Conservation (phyloP, 2,113 vertebrate species). For the Planiliza haematocheilus region DNA sequence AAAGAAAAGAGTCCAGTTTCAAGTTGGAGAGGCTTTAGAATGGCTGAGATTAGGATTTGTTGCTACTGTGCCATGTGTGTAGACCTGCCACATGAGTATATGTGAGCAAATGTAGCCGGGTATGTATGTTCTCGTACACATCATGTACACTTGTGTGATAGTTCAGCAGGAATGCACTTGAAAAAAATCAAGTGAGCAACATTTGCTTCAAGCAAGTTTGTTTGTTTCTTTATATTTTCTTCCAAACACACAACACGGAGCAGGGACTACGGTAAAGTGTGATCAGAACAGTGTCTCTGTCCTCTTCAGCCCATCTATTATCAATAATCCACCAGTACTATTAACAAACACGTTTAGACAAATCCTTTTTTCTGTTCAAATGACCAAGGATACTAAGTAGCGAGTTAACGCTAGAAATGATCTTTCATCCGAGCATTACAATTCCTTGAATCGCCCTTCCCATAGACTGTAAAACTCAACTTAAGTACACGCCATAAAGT, state of each 20-base stretch:
- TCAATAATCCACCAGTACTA: not conserved
- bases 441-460: not conserved
- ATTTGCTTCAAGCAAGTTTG: constrained; percentile 4
- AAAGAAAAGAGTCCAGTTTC: constrained; percentile 70
- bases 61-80: constrained; percentile 66
- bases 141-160: constrained; percentile 22
- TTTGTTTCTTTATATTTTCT: constrained; percentile 19
- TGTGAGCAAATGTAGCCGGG: not conserved
- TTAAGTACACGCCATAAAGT: not conserved
- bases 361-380: constrained; percentile 14
- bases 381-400: not conserved
- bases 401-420: not conserved
- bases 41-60: constrained; percentile 61
- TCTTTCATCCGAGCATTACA: constrained; percentile 12
- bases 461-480: not conserved
- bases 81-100: constrained; percentile 17
- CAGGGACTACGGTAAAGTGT: constrained; percentile 10
- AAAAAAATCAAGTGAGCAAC: constrained; percentile 8
- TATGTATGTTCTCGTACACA: constrained; percentile 34
- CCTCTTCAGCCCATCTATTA: not conserved
- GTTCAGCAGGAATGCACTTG: constrained; percentile 3
- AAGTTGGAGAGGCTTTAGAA: constrained; percentile 60
- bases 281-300: constrained; percentile 15
- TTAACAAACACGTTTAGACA: not conserved
- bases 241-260: constrained; percentile 4